These are phyloP conservation scores for Volucella inflata DNA, from an alignment of 2,888 invertebrate species.

Conservation along the genomic window DNA sequence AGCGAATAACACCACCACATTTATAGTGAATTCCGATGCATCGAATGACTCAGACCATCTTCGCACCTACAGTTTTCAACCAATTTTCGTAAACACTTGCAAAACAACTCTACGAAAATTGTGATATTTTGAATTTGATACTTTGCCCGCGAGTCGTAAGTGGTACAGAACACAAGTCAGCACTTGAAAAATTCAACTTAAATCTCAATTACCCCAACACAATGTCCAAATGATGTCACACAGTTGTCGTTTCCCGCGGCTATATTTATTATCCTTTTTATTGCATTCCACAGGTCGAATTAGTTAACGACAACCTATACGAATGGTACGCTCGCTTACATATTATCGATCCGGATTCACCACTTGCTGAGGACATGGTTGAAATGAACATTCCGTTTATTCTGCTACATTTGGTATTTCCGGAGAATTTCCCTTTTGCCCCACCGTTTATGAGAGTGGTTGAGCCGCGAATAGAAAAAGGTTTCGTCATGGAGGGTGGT, in stretches of 20 bases:
- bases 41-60: background rate
- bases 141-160: background rate
- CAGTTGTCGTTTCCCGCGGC: background rate
- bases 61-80: no score
- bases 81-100: no score
- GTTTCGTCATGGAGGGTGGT: conserved; percentile 95
- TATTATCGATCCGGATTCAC: conserved; percentile 93
- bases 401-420: conserved; percentile 91
- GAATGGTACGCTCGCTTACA: conserved; percentile 94
- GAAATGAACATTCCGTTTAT: conserved; percentile 90
- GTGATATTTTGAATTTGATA: conserved; percentile 1
- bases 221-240: background rate
- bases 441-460: conserved; percentile 94
- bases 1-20: background rate
- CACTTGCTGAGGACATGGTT: conserved; percentile 91
- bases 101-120: background rate
- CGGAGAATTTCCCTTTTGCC: conserved; percentile 94
- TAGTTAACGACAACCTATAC: conserved; percentile 93
- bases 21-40: background rate
- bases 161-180: background rate
- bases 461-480: conserved; percentile 91
- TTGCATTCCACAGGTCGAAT: conserved; percentile 86
- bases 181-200: conserved; percentile 25
- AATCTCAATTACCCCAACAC: conserved; percentile 39
- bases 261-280: conserved; percentile 1